Base-by-base conservation (phyloP, 2,888 invertebrate species). In the Euclidia mi region DNA sequence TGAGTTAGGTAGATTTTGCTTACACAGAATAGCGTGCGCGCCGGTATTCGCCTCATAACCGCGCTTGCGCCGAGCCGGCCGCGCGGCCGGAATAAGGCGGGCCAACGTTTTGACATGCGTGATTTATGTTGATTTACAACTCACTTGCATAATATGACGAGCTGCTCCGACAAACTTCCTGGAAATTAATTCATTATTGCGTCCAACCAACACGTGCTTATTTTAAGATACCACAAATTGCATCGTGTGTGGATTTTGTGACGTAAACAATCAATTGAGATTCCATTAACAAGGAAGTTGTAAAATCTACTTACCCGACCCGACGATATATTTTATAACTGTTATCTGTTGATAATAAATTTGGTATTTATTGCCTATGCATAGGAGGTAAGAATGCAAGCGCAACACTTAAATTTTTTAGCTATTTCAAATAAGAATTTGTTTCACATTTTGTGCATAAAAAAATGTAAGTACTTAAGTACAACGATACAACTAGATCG, bases 31-130 rank as follows among this genome's bases (percentile, higher is more conserved):
- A 20, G 35, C 17, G 35, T 9, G 34, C 6, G 34, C 9, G 14
- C 15, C 6, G 14, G 6, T 7, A 2, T 12, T 14, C 12, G 11
- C 32, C 15, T 4, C 35, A 32, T 11, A 12, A 15, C 29, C 12
- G 6, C 31, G 17, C 34, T 20, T 20, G 20, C 11, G 1, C 17
- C 34, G 18, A 12, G 11, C 10, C 15, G n/a, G 12, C 18, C 14
- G 35, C 34, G 25, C 38, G 32, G 50, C 65, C 58, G 63, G 64
- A 65, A 72, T 72, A 73, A 58, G 65, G 53, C 81, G 59, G 50
- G 64, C 64, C 73, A 81, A 81, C 76, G 77, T 85, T 85, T 73
- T 82, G 84, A 84, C 84, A 76, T 53, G 74, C 45, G 51, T 73
- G 80, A 82, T 83, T 79, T 84, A 82, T 76, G 72, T 67, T 76